Evolutionary conservation across 2,797 vertebrate genomes (phyloP), one percentile per base, ranked within the genome.

Genomic region (Chloroceryle amazona): DNA sequence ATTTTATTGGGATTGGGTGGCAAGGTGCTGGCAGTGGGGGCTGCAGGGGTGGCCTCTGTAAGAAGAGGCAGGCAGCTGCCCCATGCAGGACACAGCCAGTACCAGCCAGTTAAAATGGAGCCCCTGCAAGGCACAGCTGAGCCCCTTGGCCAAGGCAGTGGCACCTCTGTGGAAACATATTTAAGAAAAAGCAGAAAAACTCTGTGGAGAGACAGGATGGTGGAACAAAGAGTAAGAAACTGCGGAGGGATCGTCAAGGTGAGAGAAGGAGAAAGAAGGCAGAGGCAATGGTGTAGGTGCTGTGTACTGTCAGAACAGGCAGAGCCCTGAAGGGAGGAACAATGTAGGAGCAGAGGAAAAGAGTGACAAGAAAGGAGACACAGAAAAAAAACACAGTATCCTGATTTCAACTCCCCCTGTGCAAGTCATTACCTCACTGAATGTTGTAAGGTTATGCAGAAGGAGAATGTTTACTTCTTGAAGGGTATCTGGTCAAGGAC

Each of bases 121-220:
- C 17, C 42, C 37, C 26, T 0, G 0, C 19, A 11, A 22, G 26
- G 15, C 10, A 44, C 2, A 1, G 12, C 26, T 55, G 14, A 68
- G 41, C 11, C 13, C 6, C 4, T 16, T 8, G 7, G 22, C 8
- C 10, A 23, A n/a, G 28, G 9, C 21, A 15, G 31, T 13, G 10
- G 6, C 3, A 2, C 3, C 12, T 75, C 41, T 31, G 15, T 37
- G 13, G n/a, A 78, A 83, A 37, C 2, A 7, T 49, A 39, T 39
- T 74, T 44, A 25, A 52, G 28, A 54, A 39, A 46, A 14, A n/a
- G 22, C 23, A 52, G 44, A 58, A 81, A n/a, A 60, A n/a, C 6
- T 29, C 46, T 51, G 57, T 1, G 4, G 11, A 22, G 11, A n/a
- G 35, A 57, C 31, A 49, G 21, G 15, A 22, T 9, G 6, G 39